phyloP scores from a whole-genome alignment of 1,140 invertebrate species.

The Marisa cornuarietis region DNA sequence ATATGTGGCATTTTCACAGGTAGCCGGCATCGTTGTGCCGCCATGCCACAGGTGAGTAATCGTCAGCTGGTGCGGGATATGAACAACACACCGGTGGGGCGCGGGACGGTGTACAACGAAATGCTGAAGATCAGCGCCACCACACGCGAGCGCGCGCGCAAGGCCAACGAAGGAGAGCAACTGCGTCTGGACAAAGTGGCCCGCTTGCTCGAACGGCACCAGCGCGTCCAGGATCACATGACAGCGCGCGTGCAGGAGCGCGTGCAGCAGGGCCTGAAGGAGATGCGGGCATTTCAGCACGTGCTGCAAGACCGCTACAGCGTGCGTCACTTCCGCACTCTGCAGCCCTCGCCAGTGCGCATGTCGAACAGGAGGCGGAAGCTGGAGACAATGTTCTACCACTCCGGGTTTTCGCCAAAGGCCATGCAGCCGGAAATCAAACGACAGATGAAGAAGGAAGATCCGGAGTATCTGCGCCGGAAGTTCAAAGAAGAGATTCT shows the following conservation, averaged over 20 bases:
- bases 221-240: slow-evolving; percentile 1
- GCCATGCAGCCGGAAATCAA: slow-evolving; percentile 22
- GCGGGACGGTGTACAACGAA: slow-evolving; percentile 18
- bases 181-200: slow-evolving; percentile 16
- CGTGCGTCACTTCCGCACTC: slow-evolving; percentile 12
- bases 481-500: slow-evolving; percentile 13
- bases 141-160: slow-evolving; percentile 15
- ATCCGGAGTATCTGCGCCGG: background rate
- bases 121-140: slow-evolving; percentile 25
- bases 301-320: slow-evolving; percentile 19
- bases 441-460: slow-evolving; percentile 15
- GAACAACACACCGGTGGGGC: slow-evolving; percentile 17
- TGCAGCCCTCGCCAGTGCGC: slow-evolving; percentile 17
- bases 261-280: slow-evolving; percentile 11
- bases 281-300: slow-evolving; percentile 18
- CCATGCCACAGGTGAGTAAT: slow-evolving; percentile 13
- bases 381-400: slow-evolving; percentile 23
- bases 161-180: slow-evolving; percentile 24
- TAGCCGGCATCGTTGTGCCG: background rate
- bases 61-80: slow-evolving; percentile 14
- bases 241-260: slow-evolving; percentile 2
- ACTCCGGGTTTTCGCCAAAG: slow-evolving; percentile 17
- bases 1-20: no score
- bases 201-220: slow-evolving; percentile 18
- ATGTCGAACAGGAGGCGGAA: slow-evolving; percentile 23